phyloP scores from a whole-genome alignment of 2,113 vertebrate species.

The Sinocyclocheilus anshuiensis region DNA sequence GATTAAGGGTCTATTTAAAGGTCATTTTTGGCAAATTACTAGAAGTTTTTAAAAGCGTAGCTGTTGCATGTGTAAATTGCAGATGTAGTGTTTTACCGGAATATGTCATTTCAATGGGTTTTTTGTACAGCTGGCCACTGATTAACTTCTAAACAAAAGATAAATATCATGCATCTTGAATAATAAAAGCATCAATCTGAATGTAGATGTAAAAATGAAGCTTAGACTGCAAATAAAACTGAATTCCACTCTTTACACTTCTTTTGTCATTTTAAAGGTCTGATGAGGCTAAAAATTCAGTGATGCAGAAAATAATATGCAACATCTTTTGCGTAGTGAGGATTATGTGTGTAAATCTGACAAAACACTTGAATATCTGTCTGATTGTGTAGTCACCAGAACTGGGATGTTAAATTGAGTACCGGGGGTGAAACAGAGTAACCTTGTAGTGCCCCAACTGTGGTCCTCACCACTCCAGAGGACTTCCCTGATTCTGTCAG shows the following conservation, averaged over 20 bases:
- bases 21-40: too few relatives aligned
- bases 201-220: background rate
- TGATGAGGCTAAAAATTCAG: too few relatives aligned
- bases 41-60: too few relatives aligned
- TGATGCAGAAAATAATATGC: background rate
- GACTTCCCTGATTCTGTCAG: conserved; percentile 32
- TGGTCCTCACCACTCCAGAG: background rate
- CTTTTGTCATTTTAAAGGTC: background rate
- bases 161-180: background rate
- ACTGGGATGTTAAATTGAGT: background rate
- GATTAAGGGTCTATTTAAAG: too few relatives aligned
- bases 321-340: background rate
- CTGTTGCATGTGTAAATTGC: too few relatives aligned
- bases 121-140: too few relatives aligned
- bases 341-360: background rate
- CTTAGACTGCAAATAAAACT: background rate
- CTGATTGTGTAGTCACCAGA: background rate
- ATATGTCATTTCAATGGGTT: too few relatives aligned
- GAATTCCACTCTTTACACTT: background rate
- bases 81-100: too few relatives aligned
- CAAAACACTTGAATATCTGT: background rate
- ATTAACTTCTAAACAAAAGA: too few relatives aligned
- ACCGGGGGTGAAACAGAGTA: background rate
- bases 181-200: background rate
- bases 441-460: background rate